Evolutionary conservation across 2,113 vertebrate species (phyloP).

Genomic region (Aepyceros melampus): DNA sequence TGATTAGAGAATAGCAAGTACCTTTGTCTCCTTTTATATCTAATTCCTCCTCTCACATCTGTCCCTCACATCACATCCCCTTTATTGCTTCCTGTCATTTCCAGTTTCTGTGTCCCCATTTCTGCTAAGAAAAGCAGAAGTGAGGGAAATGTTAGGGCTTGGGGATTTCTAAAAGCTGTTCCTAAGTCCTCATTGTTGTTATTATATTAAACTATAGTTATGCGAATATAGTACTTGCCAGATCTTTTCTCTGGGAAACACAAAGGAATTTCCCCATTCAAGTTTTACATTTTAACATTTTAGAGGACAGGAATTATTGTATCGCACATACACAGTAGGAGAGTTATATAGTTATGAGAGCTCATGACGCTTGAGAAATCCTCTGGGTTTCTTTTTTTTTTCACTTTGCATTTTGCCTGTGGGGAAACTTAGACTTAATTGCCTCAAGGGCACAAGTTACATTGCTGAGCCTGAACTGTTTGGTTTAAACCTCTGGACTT

Average conservation of each 20-base stretch:
- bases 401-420: slow-evolving; percentile 4
- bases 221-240: slow-evolving; percentile 37
- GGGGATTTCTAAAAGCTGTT: slow-evolving; percentile 67
- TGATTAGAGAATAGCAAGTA: not conserved
- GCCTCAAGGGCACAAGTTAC: not conserved
- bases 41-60: not conserved
- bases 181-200: slow-evolving; percentile 31
- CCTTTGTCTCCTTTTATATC: not conserved
- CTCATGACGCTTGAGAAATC: slow-evolving; percentile 12
- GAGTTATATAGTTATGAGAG: not conserved
- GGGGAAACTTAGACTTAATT: slow-evolving; percentile 25
- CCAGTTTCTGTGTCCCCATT: slow-evolving; percentile 37
- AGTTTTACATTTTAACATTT: slow-evolving; percentile 17
- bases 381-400: not conserved
- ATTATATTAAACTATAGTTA: slow-evolving; percentile 25
- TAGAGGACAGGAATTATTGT: not conserved
- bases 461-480: not conserved
- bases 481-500: slow-evolving; percentile 9
- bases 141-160: slow-evolving; percentile 22
- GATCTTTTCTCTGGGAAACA: slow-evolving; percentile 47
- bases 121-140: slow-evolving; percentile 68
- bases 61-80: slow-evolving; percentile 43
- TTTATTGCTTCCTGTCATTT: slow-evolving; percentile 63
- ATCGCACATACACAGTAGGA: not conserved
- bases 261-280: slow-evolving; percentile 44